Evolutionary conservation across 2,888 invertebrate genomes (phyloP).

Genomic region (Cryptus armator): DNA sequence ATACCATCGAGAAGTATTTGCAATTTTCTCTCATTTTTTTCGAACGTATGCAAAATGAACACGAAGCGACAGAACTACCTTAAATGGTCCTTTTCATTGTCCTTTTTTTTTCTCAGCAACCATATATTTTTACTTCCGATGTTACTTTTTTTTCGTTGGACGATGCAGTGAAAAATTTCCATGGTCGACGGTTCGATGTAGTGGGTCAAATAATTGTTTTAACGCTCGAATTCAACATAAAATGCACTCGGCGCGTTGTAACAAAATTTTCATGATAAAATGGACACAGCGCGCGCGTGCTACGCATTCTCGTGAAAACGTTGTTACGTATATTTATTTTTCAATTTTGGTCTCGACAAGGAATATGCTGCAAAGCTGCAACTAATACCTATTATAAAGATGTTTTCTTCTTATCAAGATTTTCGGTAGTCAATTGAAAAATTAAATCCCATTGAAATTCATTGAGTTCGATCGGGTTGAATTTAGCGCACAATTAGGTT

Average conservation of each 20-base stretch:
- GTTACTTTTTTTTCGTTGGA: not conserved
- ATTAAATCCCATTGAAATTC: no score
- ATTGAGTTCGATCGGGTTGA: no score
- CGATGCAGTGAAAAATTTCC: not conserved
- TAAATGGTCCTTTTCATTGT: no score
- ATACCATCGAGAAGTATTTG: no score
- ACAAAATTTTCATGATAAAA: not conserved
- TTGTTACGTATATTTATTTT: not conserved
- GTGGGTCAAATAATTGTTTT: not conserved
- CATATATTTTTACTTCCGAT: not conserved
- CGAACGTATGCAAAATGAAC: no score
- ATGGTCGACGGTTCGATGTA: not conserved
- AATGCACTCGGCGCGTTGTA: not conserved
- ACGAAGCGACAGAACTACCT: not conserved
- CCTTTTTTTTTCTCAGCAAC: not conserved
- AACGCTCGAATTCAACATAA: not conserved
- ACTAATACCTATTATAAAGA: no score
- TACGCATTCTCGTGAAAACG: not conserved
- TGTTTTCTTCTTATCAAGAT: no score
- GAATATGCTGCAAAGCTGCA: no score
- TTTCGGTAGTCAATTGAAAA: no score
- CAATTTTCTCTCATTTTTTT: no score
- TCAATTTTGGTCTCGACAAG: not conserved
- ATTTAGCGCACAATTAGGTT: no score
- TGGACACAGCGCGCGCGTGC: not conserved